Base-by-base conservation (phyloP, 2,113 vertebrate genomes). In the Panthera leo region DNA sequence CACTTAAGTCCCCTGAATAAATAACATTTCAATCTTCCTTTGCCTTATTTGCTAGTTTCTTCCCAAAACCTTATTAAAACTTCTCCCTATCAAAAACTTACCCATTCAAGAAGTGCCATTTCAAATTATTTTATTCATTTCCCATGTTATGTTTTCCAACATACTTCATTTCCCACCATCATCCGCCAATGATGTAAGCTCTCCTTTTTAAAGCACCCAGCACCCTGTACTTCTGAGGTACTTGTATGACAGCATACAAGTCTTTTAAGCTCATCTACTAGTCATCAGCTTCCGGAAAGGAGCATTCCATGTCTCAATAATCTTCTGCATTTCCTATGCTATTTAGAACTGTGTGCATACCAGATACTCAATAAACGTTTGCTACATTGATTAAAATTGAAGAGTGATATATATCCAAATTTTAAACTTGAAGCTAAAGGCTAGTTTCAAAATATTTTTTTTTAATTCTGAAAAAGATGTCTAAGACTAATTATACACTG, bases 91-190 rank as follows among this genome's bases (percentile, higher is more conserved):
- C 71, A 96, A 91, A 97, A 95, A 93, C n/a, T 29, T 90, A 90
- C n/a, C 68, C 78, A 89, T 58, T 91, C 67, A 94, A 82, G 31
- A 95, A 85, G 18, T 39, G n/a, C 7, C 14, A 48, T 79, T 89
- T 92, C 73, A 87, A 91, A 4, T 71, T 96, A 90, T 96, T 79
- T 79, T 61, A 92, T 71, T 92, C 58, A 84, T 78, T 84, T 91
- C 23, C 31, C 39, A 67, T 31, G 78, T 34, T 31, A n/a, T 61
- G 82, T 93, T 93, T 97, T 58, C 85, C 65, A 86, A 86, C 13
- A 85, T 61, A 25, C 39, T 93, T 97, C 42, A 94, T 84, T 79
- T 83, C 70, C 58, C 34, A 86, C 9, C 70, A 15, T 76, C 5
- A 79, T 7, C 25, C 39, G 23, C 19, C 45, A 79, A 42, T 36